Evolutionary conservation across 2,888 invertebrate genomes (phyloP).

Genomic region (Drosophila merina): DNA sequence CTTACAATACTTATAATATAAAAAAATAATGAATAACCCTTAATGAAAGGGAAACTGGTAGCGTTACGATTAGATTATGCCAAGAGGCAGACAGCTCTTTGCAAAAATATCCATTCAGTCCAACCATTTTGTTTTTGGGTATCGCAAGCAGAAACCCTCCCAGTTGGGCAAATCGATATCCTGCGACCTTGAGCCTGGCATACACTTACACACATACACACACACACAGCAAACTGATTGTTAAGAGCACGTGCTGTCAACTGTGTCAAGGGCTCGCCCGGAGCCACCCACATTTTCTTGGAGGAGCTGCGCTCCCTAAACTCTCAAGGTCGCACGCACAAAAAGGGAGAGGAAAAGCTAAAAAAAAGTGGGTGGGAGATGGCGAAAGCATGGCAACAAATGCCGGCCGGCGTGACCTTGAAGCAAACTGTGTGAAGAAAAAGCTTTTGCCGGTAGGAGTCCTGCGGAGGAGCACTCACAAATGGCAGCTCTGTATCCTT

Average conservation of each 20-base stretch:
- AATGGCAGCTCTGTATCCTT: constrained; percentile 63
- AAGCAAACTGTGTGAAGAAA: constrained; percentile 43
- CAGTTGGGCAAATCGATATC: constrained; percentile 57
- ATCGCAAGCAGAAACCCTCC: constrained; percentile 21
- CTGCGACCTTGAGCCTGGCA: constrained; percentile 55
- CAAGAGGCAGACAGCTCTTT: too few relatives aligned
- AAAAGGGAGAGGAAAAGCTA: constrained; percentile 22
- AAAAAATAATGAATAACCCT: too few relatives aligned
- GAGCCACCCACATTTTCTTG: constrained; percentile 21
- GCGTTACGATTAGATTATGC: too few relatives aligned
- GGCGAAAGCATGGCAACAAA: constrained; percentile 9
- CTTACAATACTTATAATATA: too few relatives aligned
- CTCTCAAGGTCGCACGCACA: constrained; percentile 71
- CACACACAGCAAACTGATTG: neutral
- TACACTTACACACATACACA: constrained; percentile 21
- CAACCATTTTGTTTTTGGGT: constrained; percentile 13
- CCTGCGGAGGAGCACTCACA: constrained; percentile 30
- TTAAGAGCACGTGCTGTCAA: constrained; percentile 71
- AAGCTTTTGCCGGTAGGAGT: constrained; percentile 45
- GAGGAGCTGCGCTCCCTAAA: constrained; percentile 56
- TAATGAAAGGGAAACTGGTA: too few relatives aligned
- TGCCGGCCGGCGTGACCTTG: constrained; percentile 73
- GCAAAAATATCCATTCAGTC: neutral
- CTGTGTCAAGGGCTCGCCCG: constrained; percentile 60
- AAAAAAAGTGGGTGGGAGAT: constrained; percentile 13